These are phyloP conservation scores for Ptychochromis oligacanthus DNA, from an alignment of 2,113 vertebrate genomes.

Conservation along the genomic window DNA sequence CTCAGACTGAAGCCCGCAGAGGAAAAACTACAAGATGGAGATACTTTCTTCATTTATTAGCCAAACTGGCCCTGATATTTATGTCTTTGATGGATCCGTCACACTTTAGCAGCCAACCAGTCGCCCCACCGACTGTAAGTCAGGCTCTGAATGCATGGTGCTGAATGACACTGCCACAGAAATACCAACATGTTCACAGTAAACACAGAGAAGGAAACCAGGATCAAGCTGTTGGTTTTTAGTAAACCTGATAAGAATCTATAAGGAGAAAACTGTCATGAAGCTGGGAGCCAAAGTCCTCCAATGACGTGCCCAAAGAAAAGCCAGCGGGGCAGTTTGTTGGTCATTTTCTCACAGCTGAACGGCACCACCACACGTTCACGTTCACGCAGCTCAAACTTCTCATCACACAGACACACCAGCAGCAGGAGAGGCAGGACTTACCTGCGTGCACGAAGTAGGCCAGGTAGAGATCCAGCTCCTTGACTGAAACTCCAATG, in stretches of 20 bases:
- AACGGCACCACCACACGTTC: not conserved
- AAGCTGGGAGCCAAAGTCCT: not conserved
- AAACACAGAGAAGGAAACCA: not conserved
- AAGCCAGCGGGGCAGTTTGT: not conserved
- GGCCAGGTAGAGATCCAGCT: conserved; percentile 99
- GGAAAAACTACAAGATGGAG: not conserved
- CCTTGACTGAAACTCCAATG: conserved; percentile 99
- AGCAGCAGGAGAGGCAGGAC: conserved; percentile 61
- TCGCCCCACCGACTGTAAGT: too few species aligned
- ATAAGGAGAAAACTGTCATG: not conserved
- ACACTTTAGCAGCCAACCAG: too few species aligned
- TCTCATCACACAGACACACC: not conserved
- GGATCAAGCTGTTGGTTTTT: too few species aligned
- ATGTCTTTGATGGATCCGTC: too few species aligned
- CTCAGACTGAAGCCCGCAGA: not conserved
- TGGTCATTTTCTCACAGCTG: not conserved
- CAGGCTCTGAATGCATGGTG: too few species aligned
- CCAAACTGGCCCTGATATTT: not conserved
- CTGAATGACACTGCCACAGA: not conserved
- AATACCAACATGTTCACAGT: not conserved
- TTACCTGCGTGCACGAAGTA: conserved; percentile 98
- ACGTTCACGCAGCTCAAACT: too few species aligned
- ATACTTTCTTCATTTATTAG: not conserved
- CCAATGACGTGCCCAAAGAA: not conserved
- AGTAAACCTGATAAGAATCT: too few species aligned